phyloP scores from a whole-genome alignment of 2,113 vertebrate species.

The Cyanocitta stelleri region DNA sequence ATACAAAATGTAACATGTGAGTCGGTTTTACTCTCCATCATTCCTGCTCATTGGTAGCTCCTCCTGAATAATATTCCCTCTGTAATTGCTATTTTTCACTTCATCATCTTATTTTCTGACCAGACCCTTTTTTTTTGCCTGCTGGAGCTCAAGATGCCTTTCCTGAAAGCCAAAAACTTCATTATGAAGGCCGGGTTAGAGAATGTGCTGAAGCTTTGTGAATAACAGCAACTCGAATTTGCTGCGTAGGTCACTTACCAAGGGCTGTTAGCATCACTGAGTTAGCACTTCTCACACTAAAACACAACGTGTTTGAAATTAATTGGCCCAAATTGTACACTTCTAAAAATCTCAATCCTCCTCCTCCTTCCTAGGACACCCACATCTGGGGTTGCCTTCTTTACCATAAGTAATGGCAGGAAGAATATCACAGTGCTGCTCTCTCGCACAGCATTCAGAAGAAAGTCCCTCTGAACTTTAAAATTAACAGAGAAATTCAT shows the following conservation, averaged over 20 bases:
- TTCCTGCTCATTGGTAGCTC: background rate
- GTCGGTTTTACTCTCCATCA: background rate
- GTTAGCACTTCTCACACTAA: background rate
- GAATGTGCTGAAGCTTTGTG: background rate
- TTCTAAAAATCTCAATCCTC: background rate
- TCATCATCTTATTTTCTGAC: background rate
- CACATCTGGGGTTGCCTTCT: background rate
- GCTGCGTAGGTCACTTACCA: background rate
- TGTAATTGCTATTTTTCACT: background rate
- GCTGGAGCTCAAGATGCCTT: background rate
- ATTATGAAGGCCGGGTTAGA: background rate
- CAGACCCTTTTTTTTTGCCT: background rate
- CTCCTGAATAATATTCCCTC: background rate
- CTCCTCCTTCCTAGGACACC: background rate
- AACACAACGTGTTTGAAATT: background rate
- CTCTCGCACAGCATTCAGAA: background rate
- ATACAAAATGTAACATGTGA: rapidly evolving
- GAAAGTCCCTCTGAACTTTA: background rate
- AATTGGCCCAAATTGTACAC: background rate
- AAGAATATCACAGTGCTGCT: background rate
- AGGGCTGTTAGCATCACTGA: background rate
- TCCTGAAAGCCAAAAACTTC: background rate
- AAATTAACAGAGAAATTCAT: conserved; percentile 12
- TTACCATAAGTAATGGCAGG: background rate
- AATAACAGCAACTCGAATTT: background rate